Evolutionary conservation across 2,113 vertebrate species (phyloP).

Genomic region (Tragulus kanchil): DNA sequence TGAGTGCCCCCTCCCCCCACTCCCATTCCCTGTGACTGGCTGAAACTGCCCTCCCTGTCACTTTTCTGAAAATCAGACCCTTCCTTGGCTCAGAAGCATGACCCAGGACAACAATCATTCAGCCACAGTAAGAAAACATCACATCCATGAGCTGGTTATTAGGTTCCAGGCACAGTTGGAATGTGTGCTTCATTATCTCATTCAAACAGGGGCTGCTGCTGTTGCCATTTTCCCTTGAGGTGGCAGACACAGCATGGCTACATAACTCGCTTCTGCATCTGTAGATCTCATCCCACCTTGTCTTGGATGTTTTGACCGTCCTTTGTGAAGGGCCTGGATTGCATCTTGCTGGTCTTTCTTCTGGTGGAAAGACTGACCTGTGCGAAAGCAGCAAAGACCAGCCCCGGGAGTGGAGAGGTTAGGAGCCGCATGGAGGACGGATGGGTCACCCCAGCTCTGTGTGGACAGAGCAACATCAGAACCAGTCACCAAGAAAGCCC

Average conservation of each 20-base stretch:
- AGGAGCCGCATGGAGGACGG: neutral
- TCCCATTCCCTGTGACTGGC: no score
- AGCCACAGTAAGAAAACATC: neutral
- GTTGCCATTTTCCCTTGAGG: neutral
- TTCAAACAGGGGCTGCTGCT: neutral
- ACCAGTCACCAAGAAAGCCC: neutral
- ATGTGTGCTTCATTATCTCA: accelerated
- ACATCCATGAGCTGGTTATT: no score
- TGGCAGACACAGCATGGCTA: neutral
- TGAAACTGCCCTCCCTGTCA: neutral
- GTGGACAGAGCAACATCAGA: neutral
- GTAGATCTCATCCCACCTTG: neutral
- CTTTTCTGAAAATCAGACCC: neutral
- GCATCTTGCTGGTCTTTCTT: neutral
- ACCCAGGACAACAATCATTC: neutral
- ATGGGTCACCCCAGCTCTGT: neutral
- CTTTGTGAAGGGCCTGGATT: neutral
- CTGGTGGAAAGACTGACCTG: neutral
- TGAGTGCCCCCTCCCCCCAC: neutral
- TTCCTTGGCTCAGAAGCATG: neutral
- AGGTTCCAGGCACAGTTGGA: no score
- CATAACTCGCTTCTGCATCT: neutral
- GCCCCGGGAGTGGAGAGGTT: neutral
- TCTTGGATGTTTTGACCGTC: neutral
- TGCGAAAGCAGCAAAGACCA: neutral